These are phyloP conservation scores for Megalops cyprinoides DNA, from an alignment of 2,797 vertebrate species.

Conservation along the genomic window DNA sequence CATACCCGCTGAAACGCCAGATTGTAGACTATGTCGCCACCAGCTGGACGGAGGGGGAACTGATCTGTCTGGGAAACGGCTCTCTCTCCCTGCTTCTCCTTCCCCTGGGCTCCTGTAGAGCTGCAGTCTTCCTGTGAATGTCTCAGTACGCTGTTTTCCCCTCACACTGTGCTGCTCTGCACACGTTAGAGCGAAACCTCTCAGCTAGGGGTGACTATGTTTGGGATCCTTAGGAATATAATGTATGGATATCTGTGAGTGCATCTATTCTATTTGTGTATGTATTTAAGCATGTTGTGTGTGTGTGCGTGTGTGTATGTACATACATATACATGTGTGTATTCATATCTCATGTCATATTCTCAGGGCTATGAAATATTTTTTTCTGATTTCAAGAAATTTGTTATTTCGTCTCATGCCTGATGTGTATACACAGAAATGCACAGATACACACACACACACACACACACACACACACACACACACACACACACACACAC, in stretches of 20 bases:
- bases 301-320: background rate
- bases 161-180: too few species aligned
- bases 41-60: slow-evolving; percentile 58
- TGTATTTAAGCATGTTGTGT: slow-evolving; percentile 5
- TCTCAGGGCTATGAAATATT: too few species aligned
- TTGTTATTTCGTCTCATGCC: too few species aligned
- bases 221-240: too few species aligned
- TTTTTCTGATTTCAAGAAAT: too few species aligned
- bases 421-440: too few species aligned
- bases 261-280: slow-evolving; percentile 43
- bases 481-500: too few species aligned
- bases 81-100: slow-evolving; percentile 35
- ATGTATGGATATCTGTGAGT: slow-evolving; percentile 47
- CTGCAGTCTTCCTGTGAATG: background rate
- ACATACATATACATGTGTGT: too few species aligned
- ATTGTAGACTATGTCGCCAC: slow-evolving; percentile 58
- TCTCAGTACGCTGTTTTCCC: slow-evolving; percentile 32
- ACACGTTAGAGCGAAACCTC: too few species aligned
- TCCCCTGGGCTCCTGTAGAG: background rate
- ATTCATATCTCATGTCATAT: too few species aligned
- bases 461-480: too few species aligned
- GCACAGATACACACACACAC: too few species aligned
- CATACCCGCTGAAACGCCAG: background rate
- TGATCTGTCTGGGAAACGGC: slow-evolving; percentile 41
- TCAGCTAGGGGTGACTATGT: slow-evolving; percentile 51